A percentile compares a stretch with the other conserved stretches of the same genome.
These are phyloP conservation scores for Diceros bicornis DNA, from an alignment of 2,797 vertebrate species.

Conservation along the genomic window DNA sequence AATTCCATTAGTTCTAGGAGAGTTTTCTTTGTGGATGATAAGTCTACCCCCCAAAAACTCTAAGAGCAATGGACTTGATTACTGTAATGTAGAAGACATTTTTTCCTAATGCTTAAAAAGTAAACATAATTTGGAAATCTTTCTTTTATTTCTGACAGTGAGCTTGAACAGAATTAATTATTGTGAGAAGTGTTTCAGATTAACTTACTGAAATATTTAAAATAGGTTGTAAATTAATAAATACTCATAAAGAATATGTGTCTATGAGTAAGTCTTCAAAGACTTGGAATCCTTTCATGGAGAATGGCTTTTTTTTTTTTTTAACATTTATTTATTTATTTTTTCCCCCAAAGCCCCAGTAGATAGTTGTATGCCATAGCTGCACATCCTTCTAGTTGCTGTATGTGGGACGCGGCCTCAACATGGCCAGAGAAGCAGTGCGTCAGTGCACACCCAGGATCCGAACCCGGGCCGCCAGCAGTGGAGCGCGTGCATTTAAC, in stretches of 20 bases:
- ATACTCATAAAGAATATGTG: constrained; percentile 69
- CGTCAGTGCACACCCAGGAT: no score
- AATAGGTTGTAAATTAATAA: constrained; percentile 76
- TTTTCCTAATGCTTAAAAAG: constrained; percentile 74
- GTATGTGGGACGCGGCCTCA: no score
- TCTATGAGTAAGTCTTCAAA: constrained; percentile 75
- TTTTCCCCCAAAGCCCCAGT: no score
- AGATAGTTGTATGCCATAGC: no score
- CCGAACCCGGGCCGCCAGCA: no score
- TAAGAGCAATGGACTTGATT: constrained; percentile 86
- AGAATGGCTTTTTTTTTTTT: constrained; percentile 55
- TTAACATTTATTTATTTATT: no score
- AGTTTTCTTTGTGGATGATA: constrained; percentile 86
- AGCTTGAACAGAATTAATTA: constrained; percentile 86
- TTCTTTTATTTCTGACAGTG: constrained; percentile 55
- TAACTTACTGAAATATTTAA: constrained; percentile 80
- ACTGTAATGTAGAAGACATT: constrained; percentile 81
- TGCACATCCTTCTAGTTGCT: no score
- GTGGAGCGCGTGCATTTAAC: no score
- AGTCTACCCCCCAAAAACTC: constrained; percentile 80
- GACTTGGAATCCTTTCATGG: constrained; percentile 72
- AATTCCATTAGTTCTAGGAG: constrained; percentile 89
- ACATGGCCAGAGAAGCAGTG: no score
- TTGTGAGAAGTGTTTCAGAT: constrained; percentile 79
- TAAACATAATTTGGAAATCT: constrained; percentile 76